Evolutionary conservation across 2,888 invertebrate species (phyloP).

Genomic region (Folsomia manolachei): DNA sequence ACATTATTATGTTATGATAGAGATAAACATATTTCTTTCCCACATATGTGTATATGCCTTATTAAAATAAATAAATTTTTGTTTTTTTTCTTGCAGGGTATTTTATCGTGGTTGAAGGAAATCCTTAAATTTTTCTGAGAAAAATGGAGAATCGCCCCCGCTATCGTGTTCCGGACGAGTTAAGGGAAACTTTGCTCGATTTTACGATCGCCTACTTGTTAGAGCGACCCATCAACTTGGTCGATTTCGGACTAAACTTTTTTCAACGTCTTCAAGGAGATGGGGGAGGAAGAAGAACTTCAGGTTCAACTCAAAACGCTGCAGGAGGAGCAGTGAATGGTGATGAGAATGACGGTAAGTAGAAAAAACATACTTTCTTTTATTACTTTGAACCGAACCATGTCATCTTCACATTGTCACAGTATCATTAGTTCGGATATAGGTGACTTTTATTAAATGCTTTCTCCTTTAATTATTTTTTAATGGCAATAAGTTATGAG

Average conservation of each 20-base stretch:
- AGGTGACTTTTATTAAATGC: too few relatives aligned
- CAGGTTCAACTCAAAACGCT: background rate
- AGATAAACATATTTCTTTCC: too few relatives aligned
- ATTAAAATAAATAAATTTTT: too few relatives aligned
- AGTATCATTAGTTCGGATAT: too few relatives aligned
- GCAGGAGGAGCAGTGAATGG: too few relatives aligned
- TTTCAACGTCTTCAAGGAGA: conserved; percentile 41
- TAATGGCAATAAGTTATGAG: too few relatives aligned
- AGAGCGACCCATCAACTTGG: conserved; percentile 57
- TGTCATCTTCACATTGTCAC: too few relatives aligned
- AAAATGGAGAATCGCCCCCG: conserved; percentile 42
- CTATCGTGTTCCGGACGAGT: conserved; percentile 79
- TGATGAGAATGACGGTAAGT: background rate
- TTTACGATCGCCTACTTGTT: conserved; percentile 93
- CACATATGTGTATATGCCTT: too few relatives aligned
- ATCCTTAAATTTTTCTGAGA: background rate
- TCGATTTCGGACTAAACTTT: conserved; percentile 45
- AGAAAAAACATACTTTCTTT: too few relatives aligned
- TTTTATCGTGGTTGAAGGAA: background rate
- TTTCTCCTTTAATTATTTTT: too few relatives aligned
- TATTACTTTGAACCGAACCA: too few relatives aligned
- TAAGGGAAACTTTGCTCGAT: conserved; percentile 90
- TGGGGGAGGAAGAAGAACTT: conserved; percentile 10
- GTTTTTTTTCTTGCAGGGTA: background rate
- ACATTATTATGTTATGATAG: too few relatives aligned